A percentile compares a stretch with the other conserved stretches of the same genome.
phyloP scores from a whole-genome alignment of 92 coral and sea anemone genomes.

The Zoanthus sansibaricus region DNA sequence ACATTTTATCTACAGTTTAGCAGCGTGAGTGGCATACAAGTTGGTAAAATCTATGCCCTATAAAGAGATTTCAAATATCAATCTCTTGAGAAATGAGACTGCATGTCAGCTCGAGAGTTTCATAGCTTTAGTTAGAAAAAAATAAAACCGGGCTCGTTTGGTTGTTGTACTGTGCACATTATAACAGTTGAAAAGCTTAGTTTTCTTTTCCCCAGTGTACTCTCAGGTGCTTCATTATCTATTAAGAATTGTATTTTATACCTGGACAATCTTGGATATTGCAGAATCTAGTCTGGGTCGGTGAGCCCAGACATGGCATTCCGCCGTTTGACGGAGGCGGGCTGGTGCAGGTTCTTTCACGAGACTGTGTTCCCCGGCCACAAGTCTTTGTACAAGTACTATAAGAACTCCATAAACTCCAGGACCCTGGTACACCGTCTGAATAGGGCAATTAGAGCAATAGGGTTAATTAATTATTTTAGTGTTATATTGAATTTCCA shows the following conservation, averaged over 20 bases:
- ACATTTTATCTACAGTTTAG: too few relatives aligned
- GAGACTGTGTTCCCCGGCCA: not conserved
- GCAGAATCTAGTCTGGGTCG: not conserved
- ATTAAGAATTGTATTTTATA: not conserved
- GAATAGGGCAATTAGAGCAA: not conserved
- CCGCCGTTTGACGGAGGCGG: slow-evolving; percentile 3
- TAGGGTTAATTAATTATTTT: not conserved
- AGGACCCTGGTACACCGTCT: not conserved
- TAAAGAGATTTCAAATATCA: too few relatives aligned
- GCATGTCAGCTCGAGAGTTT: too few relatives aligned
- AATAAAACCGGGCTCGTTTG: too few relatives aligned
- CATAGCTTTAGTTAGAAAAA: too few relatives aligned
- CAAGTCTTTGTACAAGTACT: not conserved
- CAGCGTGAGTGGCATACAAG: too few relatives aligned
- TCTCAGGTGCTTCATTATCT: too few relatives aligned
- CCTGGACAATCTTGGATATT: not conserved
- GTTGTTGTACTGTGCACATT: too few relatives aligned
- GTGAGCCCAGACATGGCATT: not conserved
- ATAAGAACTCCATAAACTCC: not conserved
- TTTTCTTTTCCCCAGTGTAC: too few relatives aligned
- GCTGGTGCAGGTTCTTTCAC: not conserved
- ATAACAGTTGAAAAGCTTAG: too few relatives aligned
- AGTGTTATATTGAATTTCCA: not conserved
- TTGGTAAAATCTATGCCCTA: too few relatives aligned
- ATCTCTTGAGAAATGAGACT: too few relatives aligned